A percentile compares a stretch with the other conserved stretches of the same genome.
These are phyloP conservation scores for Prenolepis imparis DNA, from an alignment of 2,888 invertebrate species.

Conservation along the genomic window DNA sequence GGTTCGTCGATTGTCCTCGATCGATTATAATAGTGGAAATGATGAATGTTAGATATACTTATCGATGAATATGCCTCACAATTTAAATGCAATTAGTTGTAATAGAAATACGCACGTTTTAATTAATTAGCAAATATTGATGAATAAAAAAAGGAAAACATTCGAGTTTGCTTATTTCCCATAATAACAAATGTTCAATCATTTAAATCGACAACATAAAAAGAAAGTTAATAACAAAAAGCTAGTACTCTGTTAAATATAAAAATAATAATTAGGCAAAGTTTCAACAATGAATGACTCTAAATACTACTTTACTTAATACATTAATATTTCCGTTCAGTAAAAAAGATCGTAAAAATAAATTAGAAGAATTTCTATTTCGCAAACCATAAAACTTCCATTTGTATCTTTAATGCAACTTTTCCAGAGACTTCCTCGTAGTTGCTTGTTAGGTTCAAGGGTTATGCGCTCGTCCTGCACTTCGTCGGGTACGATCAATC, in stretches of 20 bases:
- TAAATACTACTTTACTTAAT: neutral
- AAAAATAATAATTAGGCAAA: neutral
- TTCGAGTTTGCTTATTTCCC: neutral
- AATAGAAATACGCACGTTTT: constrained; percentile 15
- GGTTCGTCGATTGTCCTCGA: constrained; percentile 64
- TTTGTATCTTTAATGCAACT: neutral
- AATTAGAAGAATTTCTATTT: neutral
- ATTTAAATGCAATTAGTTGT: constrained; percentile 42
- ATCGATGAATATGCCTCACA: constrained; percentile 44
- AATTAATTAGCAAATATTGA: constrained; percentile 26
- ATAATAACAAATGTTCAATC: neutral
- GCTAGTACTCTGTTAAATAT: neutral
- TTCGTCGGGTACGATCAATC: constrained; percentile 61
- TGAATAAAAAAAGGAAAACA: neutral
- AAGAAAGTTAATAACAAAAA: neutral
- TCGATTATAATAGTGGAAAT: constrained; percentile 40
- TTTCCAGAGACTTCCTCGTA: neutral
- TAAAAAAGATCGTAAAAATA: neutral
- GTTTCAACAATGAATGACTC: neutral
- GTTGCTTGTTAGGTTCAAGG: constrained; percentile 14
- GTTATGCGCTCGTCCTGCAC: constrained; percentile 2
- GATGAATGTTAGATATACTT: constrained; percentile 61
- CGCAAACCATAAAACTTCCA: neutral
- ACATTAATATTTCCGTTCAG: neutral
- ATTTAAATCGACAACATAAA: neutral